Evolutionary conservation across 92 coral and sea anemone genomes (phyloP).

Genomic region (Porites rus): DNA sequence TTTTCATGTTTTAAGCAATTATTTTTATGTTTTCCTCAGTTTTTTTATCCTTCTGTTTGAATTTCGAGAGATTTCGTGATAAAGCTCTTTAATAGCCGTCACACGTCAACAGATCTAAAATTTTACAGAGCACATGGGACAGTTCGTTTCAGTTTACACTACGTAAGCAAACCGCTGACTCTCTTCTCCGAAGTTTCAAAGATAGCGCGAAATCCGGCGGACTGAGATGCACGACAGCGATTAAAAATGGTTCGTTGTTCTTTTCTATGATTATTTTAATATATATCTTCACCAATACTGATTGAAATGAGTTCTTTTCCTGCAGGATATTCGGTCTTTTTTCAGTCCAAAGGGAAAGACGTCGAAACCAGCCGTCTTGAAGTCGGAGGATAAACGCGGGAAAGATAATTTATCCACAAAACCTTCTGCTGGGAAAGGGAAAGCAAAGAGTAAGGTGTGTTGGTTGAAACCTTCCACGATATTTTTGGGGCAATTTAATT

Average conservation of each 20-base stretch:
- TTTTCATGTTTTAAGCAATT: too few relatives aligned
- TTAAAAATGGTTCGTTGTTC: slow-evolving; percentile 9
- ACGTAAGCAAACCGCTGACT: not conserved
- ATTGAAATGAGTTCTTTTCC: not conserved
- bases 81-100: too few relatives aligned
- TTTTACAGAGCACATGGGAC: not conserved
- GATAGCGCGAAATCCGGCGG: slow-evolving; percentile 26
- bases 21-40: too few relatives aligned
- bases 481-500: not conserved
- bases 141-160: not conserved
- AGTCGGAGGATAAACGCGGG: slow-evolving; percentile 38
- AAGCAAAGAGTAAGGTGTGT: slow-evolving; percentile 22
- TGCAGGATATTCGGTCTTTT: slow-evolving; percentile 73
- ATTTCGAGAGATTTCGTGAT: too few relatives aligned
- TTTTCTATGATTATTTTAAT: not conserved
- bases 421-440: slow-evolving; percentile 25
- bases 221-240: not conserved
- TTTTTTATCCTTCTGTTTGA: too few relatives aligned
- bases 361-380: slow-evolving; percentile 37
- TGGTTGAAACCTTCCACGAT: too few relatives aligned
- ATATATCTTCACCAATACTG: not conserved
- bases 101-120: not conserved
- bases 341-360: slow-evolving; percentile 66
- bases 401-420: slow-evolving; percentile 19
- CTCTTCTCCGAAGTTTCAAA: not conserved